Evolutionary conservation across 2,888 invertebrate species (phyloP).

Genomic region (Lasioglossum vierecki): DNA sequence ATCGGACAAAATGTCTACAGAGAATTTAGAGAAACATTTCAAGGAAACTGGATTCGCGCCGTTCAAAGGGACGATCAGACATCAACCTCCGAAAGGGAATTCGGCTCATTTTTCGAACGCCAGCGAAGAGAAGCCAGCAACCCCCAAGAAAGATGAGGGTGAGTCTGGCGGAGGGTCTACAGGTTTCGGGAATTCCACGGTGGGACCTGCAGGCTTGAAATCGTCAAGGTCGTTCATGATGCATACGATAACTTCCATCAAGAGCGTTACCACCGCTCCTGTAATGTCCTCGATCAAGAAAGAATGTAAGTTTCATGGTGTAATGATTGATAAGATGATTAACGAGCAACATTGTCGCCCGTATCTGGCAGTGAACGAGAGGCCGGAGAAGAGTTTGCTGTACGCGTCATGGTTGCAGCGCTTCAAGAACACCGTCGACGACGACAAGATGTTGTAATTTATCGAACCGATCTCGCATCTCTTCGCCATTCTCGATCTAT

Average conservation of each 20-base stretch:
- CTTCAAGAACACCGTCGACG: constrained; percentile 34
- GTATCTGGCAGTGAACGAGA: constrained; percentile 9
- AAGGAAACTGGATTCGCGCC: background rate
- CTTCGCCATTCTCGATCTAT: background rate
- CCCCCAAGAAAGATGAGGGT: background rate
- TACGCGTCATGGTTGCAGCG: constrained; percentile 73
- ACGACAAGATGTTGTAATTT: constrained; percentile 17
- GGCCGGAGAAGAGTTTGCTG: constrained; percentile 70
- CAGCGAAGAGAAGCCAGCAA: background rate
- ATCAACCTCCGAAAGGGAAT: background rate
- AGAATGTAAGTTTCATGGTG: background rate
- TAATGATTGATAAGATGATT: no score
- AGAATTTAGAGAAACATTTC: background rate
- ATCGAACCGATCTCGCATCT: background rate
- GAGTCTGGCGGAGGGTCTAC: background rate
- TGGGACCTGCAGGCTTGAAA: constrained; percentile 4
- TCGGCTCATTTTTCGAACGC: no score
- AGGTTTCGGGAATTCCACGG: background rate
- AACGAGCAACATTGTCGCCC: background rate
- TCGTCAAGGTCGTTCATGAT: background rate
- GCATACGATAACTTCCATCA: background rate
- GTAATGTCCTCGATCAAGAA: background rate
- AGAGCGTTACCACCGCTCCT: background rate
- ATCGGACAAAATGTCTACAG: background rate
- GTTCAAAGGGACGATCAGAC: constrained; percentile 23